phyloP scores from a whole-genome alignment of 35 echinoderm and acorn worm genomes.

The Eucidaris tribuloides region DNA sequence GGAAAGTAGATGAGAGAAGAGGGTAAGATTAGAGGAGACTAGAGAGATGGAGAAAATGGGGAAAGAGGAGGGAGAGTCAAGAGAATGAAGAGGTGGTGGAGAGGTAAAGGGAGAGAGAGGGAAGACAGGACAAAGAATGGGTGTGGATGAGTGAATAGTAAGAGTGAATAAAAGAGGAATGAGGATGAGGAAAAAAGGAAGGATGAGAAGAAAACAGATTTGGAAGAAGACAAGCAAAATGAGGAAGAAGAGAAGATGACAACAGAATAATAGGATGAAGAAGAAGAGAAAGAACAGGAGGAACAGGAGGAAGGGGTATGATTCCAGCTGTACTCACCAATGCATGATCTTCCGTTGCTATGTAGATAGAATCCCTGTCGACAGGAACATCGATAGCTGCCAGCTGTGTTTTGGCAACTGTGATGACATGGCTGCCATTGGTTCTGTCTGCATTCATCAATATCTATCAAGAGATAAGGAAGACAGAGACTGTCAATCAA shows the following conservation, averaged over 20 bases:
- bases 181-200: neutral
- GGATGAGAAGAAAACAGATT: neutral
- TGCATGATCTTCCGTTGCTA: slow-evolving; percentile 85
- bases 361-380: slow-evolving; percentile 75
- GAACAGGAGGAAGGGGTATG: neutral
- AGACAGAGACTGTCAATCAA: no score
- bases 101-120: no score
- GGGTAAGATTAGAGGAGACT: no score
- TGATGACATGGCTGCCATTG: slow-evolving; percentile 82
- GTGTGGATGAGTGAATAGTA: neutral
- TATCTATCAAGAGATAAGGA: slow-evolving; percentile 66
- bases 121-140: no score
- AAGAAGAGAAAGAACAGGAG: neutral
- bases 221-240: neutral
- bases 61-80: no score
- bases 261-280: no score
- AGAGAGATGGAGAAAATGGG: no score
- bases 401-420: slow-evolving; percentile 63
- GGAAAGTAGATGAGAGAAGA: no score
- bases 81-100: no score
- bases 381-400: slow-evolving; percentile 82
- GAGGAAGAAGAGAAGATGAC: neutral
- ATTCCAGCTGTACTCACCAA: slow-evolving; percentile 53
- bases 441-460: slow-evolving; percentile 74
- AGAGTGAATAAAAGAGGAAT: neutral